Evolutionary conservation across 2,113 vertebrate genomes (phyloP), one percentile per base, ranked within the genome.

Genomic region (Pomatostomus ruficeps): DNA sequence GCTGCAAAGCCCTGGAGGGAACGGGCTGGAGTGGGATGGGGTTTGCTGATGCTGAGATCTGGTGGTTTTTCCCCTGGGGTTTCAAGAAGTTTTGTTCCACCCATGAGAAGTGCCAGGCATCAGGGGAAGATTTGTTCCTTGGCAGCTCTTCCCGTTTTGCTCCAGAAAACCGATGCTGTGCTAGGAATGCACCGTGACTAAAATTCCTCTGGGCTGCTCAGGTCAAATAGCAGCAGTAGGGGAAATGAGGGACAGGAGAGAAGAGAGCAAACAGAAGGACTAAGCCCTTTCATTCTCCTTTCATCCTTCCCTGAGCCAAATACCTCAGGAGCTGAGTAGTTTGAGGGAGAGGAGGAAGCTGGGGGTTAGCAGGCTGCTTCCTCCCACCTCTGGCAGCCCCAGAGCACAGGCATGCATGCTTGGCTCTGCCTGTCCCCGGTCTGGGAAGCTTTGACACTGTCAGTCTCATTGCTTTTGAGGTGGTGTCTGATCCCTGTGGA

Each of bases 81-180:
- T 95, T 91, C 76, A 63, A 87, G 83, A 86, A 92, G 68, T 84
- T 94, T 96, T 6, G 31, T 94, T 96, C 91, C 66, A 82, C 43
- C 35, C 88, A 10, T 74, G 88, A 94, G 77, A 94, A 93, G 85
- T 94, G 79, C 93, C 95, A 95, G 90, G 90, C 84, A 0, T 85
- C 76, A 58, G 52, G 80, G 73, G 48, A 93, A 77, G 93, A 78
- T 95, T 93, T 95, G 57, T 84, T 90, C 86, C 85, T 91, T 94
- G 95, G 93, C 95, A 93, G 95, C 90, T 95, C 85, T 90, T 96
- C 79, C 88, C 48, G 1, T 90, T 96, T 96, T 86, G 88, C 90
- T 95, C 79, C 46, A 94, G 91, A 95, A 96, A 96, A 91, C 82
- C 5, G 20, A 81, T 80, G 75, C 88, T 86, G 85, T 45, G 91